Evolutionary conservation across 2,113 vertebrate genomes (phyloP), one percentile per base, ranked within the genome.

Genomic region (Phyllopteryx taeniolatus): DNA sequence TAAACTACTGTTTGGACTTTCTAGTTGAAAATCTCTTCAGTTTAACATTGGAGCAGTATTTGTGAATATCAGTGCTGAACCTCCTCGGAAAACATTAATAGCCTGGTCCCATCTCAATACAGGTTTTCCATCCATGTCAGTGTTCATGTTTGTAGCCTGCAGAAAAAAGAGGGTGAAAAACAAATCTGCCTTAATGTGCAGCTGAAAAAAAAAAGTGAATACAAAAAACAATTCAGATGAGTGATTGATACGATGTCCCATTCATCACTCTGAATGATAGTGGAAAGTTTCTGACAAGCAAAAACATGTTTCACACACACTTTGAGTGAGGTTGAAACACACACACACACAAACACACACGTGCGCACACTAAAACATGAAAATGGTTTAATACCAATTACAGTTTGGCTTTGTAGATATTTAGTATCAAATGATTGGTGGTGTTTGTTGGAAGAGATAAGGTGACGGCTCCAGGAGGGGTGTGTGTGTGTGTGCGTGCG

Each of bases 221-320:
- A 74, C 46, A 71, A 20, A 88, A 80, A 86, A 82, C 84, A 83
- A 85, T 87, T 86, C 79, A 79, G 84, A 82, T 88, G 88, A 89
- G 73, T 87, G 87, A 90, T 87, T 86, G 89, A 89, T 86, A 87
- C 67, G 33, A 76, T 12, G 47, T 71, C 74, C 80, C 75, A 87
- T 90, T 89, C 85, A 89, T 90, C 87, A 90, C 82, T 72, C 83
- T 88, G 89, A 90, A 81, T 75, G 75, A 87, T 89, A 82, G 80
- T 74, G 68, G 62, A 82, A 83, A 76, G 83, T 77, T 80, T 78
- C 77, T 85, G 85, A 84, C 83, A 82, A 86, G 75, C 71, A 68
- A 86, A 86, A 83, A 81, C 78, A 80, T 73, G 72, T 84, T 71
- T 11, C 67, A 83, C 13, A 85, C 74, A 78, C 74, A 57, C 69